Evolutionary conservation across 2,888 invertebrate genomes (phyloP).

Genomic region (Xylota segnis): DNA sequence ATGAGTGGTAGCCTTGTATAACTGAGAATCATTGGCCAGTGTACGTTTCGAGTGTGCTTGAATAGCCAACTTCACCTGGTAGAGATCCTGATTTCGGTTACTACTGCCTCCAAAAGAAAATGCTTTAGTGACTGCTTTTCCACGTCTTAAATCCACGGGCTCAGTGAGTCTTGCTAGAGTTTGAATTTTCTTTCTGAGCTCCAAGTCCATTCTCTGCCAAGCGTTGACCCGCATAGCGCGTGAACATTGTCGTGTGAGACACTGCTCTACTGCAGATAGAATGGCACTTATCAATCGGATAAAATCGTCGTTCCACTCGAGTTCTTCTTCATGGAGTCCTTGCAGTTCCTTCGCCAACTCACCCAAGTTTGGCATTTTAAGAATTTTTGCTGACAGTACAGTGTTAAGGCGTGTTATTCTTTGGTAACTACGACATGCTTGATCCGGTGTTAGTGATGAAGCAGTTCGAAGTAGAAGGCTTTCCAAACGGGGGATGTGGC

Average conservation of each 20-base stretch:
- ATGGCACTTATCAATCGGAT: constrained; percentile 87
- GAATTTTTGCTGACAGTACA: constrained; percentile 83
- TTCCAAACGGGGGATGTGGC: constrained; percentile 91
- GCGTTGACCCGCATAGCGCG: constrained; percentile 87
- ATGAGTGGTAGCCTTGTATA: constrained; percentile 82
- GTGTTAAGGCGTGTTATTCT: constrained; percentile 83
- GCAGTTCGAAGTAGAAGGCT: constrained; percentile 92
- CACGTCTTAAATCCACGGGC: constrained; percentile 82
- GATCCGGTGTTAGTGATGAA: constrained; percentile 91
- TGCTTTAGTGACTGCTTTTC: constrained; percentile 82
- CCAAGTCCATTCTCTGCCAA: constrained; percentile 88
- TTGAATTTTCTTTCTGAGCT: constrained; percentile 87
- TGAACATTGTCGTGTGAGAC: constrained; percentile 89
- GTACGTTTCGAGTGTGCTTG: constrained; percentile 84
- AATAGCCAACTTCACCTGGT: constrained; percentile 84
- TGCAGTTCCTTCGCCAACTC: constrained; percentile 83
- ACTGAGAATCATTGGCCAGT: constrained; percentile 82
- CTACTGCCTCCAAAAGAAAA: constrained; percentile 83
- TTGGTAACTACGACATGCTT: constrained; percentile 92
- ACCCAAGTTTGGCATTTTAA: constrained; percentile 83
- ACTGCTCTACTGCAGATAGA: constrained; percentile 89
- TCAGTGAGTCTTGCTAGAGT: constrained; percentile 86
- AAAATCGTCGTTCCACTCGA: constrained; percentile 86
- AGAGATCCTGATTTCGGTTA: constrained; percentile 84
- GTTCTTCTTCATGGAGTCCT: constrained; percentile 83